phyloP scores from a whole-genome alignment of 2,888 invertebrate genomes.

The Crepidodera aurea region DNA sequence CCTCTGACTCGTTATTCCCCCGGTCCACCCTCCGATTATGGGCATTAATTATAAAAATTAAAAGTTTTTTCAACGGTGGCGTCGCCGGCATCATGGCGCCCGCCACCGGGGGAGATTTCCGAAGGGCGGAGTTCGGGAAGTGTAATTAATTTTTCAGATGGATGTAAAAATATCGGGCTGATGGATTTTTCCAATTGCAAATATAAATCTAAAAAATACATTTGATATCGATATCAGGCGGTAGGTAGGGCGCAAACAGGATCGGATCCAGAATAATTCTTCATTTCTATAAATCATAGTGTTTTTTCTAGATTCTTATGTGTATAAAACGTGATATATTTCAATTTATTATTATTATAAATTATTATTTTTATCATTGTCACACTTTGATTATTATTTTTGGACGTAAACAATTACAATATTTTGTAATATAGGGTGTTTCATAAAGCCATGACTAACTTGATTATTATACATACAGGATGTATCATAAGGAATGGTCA shows the following conservation, averaged over 20 bases:
- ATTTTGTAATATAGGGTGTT: no score
- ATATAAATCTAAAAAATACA: constrained; percentile 60
- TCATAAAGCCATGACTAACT: no score
- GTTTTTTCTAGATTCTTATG: no score
- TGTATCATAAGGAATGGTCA: no score
- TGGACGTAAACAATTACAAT: no score
- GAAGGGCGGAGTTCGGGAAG: constrained; percentile 51
- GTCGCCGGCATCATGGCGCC: constrained; percentile 28
- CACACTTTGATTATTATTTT: no score
- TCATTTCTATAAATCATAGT: no score
- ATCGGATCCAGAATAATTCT: background rate
- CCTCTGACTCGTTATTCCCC: constrained; percentile 5
- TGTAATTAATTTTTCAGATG: constrained; percentile 61
- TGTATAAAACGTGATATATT: no score
- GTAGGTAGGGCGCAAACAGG: constrained; percentile 5
- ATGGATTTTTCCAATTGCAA: constrained; percentile 58
- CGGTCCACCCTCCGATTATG: constrained; percentile 39
- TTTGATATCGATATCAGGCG: constrained; percentile 49
- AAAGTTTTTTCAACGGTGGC: constrained; percentile 42
- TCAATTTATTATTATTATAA: no score
- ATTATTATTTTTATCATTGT: no score
- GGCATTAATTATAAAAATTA: constrained; percentile 44
- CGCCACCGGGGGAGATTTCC: constrained; percentile 29
- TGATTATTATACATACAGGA: no score
- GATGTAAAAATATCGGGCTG: constrained; percentile 59